A percentile compares a stretch with the other conserved stretches of the same genome.
Evolutionary conservation across 2,113 vertebrate genomes (phyloP).

Genomic region (Platysternon megacephalum): DNA sequence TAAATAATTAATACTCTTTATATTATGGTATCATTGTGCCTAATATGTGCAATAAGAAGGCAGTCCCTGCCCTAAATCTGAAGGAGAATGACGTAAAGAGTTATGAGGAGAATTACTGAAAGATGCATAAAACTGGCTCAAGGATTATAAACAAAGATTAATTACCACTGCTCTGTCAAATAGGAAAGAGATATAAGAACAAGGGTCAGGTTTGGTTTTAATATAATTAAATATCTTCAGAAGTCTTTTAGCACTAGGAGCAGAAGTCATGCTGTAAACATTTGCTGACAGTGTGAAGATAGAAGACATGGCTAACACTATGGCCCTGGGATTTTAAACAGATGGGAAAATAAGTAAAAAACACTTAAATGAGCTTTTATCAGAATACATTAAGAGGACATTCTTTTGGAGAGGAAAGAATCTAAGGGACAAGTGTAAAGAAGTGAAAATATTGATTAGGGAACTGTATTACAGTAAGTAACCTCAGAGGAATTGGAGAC

Average conservation of each 20-base stretch:
- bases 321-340: background rate
- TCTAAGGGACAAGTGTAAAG: background rate
- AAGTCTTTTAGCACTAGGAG: background rate
- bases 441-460: background rate
- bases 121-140: background rate
- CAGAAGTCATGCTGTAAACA: background rate
- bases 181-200: background rate
- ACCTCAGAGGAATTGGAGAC: accelerated
- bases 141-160: background rate
- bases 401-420: background rate
- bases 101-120: background rate
- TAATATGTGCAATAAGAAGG: background rate
- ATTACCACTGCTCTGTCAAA: background rate
- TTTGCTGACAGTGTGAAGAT: background rate
- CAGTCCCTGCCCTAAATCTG: background rate
- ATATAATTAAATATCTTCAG: background rate
- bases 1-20: background rate
- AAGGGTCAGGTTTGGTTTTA: background rate
- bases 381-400: background rate
- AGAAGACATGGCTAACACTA: background rate
- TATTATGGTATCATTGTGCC: background rate
- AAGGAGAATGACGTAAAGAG: background rate
- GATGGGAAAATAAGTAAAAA: background rate
- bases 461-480: background rate
- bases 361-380: background rate